A percentile compares a stretch with the other conserved stretches of the same genome.
phyloP scores from a whole-genome alignment of 2,113 vertebrate species.

The Thomomys bottae region DNA sequence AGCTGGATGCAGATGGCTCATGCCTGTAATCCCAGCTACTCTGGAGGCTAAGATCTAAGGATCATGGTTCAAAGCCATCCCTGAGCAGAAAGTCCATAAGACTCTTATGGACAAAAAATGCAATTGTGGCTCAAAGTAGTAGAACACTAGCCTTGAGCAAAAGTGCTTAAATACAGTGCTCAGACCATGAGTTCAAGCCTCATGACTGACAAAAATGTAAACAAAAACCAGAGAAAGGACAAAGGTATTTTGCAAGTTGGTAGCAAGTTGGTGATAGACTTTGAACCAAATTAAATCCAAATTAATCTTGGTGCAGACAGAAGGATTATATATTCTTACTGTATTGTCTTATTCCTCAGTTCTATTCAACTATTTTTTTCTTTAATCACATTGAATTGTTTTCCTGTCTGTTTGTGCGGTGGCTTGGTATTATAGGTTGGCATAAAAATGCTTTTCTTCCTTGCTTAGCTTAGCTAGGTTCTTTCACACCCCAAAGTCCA shows the following conservation, averaged over 20 bases:
- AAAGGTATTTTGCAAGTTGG: not conserved
- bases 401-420: slow-evolving; percentile 7
- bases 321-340: not conserved
- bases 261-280: slow-evolving; percentile 6
- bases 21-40: too few species aligned
- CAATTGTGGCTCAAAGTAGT: too few species aligned
- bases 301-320: not conserved
- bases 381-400: slow-evolving; percentile 30
- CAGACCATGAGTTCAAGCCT: too few species aligned
- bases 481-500: slow-evolving; percentile 24
- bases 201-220: not conserved
- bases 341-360: slow-evolving; percentile 24
- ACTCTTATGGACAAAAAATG: too few species aligned
- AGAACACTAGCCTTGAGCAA: too few species aligned
- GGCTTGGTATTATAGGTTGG: not conserved
- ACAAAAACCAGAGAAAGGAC: not conserved
- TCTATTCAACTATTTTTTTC: slow-evolving; percentile 4
- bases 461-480: slow-evolving; percentile 25
- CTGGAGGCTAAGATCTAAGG: too few species aligned
- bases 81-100: too few species aligned
- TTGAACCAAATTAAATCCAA: slow-evolving; percentile 27
- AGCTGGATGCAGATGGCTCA: too few species aligned
- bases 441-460: not conserved
- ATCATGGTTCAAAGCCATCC: too few species aligned
- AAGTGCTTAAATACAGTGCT: too few species aligned